phyloP scores from a whole-genome alignment of 2,888 invertebrate species.

The Anorthoa munda region DNA sequence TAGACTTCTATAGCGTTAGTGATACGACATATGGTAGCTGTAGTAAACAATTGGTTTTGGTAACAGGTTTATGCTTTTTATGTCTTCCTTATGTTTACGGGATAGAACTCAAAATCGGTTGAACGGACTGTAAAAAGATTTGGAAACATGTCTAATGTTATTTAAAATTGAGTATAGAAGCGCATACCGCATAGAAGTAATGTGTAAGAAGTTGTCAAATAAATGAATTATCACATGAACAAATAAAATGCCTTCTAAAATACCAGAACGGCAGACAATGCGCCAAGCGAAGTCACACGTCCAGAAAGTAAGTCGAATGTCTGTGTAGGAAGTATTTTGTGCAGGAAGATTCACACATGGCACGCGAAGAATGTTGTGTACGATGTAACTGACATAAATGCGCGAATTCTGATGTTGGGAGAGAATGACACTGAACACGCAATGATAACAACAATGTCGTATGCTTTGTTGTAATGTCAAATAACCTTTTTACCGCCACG shows the following conservation, averaged over 20 bases:
- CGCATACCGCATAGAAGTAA: neutral
- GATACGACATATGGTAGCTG: too few relatives aligned
- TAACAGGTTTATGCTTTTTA: too few relatives aligned
- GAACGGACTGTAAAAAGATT: too few relatives aligned
- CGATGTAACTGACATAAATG: constrained; percentile 26
- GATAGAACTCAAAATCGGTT: too few relatives aligned
- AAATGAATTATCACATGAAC: neutral
- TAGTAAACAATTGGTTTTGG: too few relatives aligned
- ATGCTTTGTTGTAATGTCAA: neutral
- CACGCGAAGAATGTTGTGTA: constrained; percentile 44
- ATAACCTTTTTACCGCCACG: constrained; percentile 55
- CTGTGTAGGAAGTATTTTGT: constrained; percentile 31
- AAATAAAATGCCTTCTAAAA: neutral
- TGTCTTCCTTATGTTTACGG: too few relatives aligned
- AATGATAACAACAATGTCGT: constrained; percentile 10
- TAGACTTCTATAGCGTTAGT: too few relatives aligned
- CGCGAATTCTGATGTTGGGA: constrained; percentile 67
- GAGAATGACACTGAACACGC: constrained; percentile 23
- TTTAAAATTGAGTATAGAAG: too few relatives aligned
- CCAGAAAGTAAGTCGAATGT: constrained; percentile 26
- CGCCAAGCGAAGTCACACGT: neutral
- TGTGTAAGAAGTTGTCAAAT: neutral
- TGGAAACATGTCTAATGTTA: too few relatives aligned
- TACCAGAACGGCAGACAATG: neutral
- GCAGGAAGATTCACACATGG: constrained; percentile 36